Conservation (phyloP, 2,888 invertebrate genomes). For the Ormyrus rosae region DNA sequence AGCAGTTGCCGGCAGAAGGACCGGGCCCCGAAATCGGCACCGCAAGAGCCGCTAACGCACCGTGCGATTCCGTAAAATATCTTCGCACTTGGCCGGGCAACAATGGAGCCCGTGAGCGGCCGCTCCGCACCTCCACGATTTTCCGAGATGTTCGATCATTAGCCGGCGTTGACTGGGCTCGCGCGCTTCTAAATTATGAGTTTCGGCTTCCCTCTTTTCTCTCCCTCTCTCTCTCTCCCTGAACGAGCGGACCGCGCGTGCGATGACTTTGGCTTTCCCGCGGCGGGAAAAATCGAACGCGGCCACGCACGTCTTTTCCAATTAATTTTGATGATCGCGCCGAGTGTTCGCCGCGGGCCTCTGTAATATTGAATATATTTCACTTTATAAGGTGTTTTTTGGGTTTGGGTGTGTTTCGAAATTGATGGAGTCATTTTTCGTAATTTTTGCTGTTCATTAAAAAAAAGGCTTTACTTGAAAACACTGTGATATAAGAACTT, state of each 20-base stretch:
- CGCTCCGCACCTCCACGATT: slow-evolving; percentile 1
- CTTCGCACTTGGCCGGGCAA: slow-evolving; percentile 64
- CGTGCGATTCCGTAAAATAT: slow-evolving; percentile 70
- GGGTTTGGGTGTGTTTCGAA: too few species aligned
- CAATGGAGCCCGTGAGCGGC: not conserved
- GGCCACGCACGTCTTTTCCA: slow-evolving; percentile 18
- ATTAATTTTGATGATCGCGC: slow-evolving; percentile 40
- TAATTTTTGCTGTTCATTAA: too few species aligned
- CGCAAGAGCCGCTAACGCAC: slow-evolving; percentile 34
- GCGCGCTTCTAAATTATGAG: slow-evolving; percentile 40
- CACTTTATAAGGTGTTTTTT: too few species aligned
- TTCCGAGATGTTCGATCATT: slow-evolving; percentile 39
- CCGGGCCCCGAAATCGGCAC: slow-evolving; percentile 20
- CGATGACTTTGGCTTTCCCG: slow-evolving; percentile 35
- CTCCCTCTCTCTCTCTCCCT: slow-evolving; percentile 10
- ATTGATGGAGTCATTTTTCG: too few species aligned
- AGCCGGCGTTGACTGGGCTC: not conserved
- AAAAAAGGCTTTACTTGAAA: too few species aligned
- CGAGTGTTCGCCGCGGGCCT: not conserved
- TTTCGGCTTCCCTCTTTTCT: slow-evolving; percentile 42
- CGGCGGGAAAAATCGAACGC: slow-evolving; percentile 16
- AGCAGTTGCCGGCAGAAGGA: not conserved
- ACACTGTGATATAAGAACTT: too few species aligned
- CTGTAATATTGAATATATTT: too few species aligned
- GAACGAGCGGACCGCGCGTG: slow-evolving; percentile 33